Evolutionary conservation across 2,797 vertebrate genomes (phyloP).

Genomic region (Melanitta fusca): DNA sequence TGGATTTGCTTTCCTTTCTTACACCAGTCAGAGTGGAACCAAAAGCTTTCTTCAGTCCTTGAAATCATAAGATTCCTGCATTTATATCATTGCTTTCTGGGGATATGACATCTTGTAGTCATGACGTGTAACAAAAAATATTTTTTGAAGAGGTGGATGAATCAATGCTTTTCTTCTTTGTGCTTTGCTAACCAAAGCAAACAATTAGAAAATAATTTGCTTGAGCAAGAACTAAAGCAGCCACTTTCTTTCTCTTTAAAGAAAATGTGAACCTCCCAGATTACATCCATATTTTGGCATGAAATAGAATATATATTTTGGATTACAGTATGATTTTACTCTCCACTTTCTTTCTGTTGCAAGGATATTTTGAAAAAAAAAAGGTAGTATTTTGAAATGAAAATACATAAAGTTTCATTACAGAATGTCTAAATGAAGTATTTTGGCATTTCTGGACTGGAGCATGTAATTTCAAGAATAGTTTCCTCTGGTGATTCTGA

Average conservation of each 20-base stretch:
- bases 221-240: slow-evolving; percentile 29
- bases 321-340: background rate
- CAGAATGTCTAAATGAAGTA: background rate
- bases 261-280: slow-evolving; percentile 20
- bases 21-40: background rate
- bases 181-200: background rate
- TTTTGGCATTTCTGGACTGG: background rate
- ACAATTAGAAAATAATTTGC: background rate
- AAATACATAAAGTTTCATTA: slow-evolving; percentile 16
- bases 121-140: background rate
- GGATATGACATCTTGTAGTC: background rate
- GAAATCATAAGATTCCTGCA: background rate
- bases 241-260: slow-evolving; percentile 13
- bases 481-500: background rate
- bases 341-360: slow-evolving; percentile 6
- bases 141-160: background rate
- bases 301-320: slow-evolving; percentile 40
- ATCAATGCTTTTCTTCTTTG: background rate
- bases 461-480: slow-evolving; percentile 18
- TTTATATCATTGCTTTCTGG: background rate
- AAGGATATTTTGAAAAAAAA: slow-evolving; percentile 20
- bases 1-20: background rate
- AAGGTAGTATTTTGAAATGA: slow-evolving; percentile 43
- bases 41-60: background rate
- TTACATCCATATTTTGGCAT: slow-evolving; percentile 43